Conservation (phyloP, 1,140 invertebrate species). For the Aradophagus sp. region DNA sequence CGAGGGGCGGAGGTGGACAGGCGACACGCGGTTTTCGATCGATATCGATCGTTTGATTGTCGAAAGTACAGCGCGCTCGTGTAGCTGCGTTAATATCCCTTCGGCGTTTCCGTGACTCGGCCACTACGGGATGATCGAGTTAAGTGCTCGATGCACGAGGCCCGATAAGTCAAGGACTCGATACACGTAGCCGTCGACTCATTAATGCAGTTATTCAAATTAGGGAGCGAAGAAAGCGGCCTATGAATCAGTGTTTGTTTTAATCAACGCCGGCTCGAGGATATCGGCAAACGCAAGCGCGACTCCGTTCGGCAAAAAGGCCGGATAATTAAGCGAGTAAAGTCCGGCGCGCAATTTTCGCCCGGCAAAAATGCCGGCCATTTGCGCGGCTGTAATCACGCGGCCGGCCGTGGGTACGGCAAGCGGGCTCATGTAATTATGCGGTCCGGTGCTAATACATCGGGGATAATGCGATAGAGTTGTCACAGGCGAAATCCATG, state of each 20-base stretch:
- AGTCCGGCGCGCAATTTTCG: constrained; percentile 23
- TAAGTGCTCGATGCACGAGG: constrained; percentile 55
- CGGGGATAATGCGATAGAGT: constrained; percentile 27
- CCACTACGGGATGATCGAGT: constrained; percentile 43
- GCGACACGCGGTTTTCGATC: constrained; percentile 37
- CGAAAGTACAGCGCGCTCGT: constrained; percentile 27
- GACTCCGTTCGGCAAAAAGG: constrained; percentile 25
- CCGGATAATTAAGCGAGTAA: constrained; percentile 25
- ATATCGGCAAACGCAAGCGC: constrained; percentile 43
- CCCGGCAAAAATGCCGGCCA: constrained; percentile 14
- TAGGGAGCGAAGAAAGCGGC: constrained; percentile 11
- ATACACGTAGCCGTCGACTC: constrained; percentile 21
- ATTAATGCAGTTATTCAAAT: constrained; percentile 54
- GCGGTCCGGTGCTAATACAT: constrained; percentile 23
- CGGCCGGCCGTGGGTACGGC: constrained; percentile 3
- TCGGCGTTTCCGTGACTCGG: constrained; percentile 48
- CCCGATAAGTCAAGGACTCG: constrained; percentile 46
- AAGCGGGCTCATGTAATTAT: constrained; percentile 26
- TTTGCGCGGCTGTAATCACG: constrained; percentile 24
- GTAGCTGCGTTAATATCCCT: constrained; percentile 58
- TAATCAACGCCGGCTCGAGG: constrained; percentile 28
- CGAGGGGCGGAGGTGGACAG: too few species aligned
- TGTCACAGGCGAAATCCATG: constrained; percentile 8
- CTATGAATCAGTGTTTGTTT: constrained; percentile 50
- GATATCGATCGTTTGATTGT: constrained; percentile 51